Percentiles rank a stretch among this genome's conserved stretches.
Evolutionary conservation across 2,113 vertebrate genomes (phyloP).

Genomic region (Nyctibius bracteatus): DNA sequence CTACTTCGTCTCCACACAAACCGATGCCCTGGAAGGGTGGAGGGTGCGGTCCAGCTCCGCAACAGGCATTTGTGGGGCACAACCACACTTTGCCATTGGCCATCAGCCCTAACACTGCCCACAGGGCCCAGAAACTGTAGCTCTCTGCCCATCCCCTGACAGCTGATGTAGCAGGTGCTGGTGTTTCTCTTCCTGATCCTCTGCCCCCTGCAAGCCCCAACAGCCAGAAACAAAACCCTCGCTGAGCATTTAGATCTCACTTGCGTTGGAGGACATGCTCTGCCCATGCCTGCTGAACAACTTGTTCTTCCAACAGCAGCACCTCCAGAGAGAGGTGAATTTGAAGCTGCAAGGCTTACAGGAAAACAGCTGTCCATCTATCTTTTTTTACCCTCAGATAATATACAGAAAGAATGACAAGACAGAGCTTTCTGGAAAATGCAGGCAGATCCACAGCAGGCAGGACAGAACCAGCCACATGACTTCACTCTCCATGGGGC

Average conservation of each 20-base stretch:
- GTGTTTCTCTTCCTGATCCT: background rate
- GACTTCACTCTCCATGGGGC: background rate
- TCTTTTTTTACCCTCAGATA: background rate
- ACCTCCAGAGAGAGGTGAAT: background rate
- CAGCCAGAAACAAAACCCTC: background rate
- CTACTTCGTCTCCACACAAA: background rate
- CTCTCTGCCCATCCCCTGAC: background rate
- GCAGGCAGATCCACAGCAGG: background rate
- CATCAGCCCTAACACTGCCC: background rate
- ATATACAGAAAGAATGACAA: background rate
- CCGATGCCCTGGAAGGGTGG: background rate
- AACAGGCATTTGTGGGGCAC: background rate
- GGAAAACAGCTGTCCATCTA: background rate
- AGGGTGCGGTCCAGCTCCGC: background rate
- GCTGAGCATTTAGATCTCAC: background rate
- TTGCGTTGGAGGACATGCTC: background rate
- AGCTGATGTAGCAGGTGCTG: background rate
- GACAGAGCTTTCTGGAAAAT: background rate
- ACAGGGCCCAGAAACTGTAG: background rate
- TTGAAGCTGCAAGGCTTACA: background rate
- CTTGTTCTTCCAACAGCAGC: background rate
- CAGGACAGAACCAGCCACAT: background rate
- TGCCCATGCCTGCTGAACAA: background rate
- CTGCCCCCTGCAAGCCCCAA: background rate
- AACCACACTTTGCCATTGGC: background rate